These are phyloP conservation scores for Oligia fasciuncula DNA, from an alignment of 2,888 invertebrate genomes.

Conservation along the genomic window DNA sequence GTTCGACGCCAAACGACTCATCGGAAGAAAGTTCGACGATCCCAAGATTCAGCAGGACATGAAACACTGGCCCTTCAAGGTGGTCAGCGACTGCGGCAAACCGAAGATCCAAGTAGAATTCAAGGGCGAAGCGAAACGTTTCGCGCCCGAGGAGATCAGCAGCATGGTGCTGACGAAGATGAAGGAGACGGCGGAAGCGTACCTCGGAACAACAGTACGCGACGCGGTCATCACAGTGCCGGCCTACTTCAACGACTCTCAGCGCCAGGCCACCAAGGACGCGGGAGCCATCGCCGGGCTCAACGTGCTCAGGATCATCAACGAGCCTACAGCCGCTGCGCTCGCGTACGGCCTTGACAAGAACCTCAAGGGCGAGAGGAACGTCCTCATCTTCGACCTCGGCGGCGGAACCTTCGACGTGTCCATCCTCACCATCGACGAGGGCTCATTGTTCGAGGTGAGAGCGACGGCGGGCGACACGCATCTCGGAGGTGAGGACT, in stretches of 20 bases:
- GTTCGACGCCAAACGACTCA: slow-evolving; percentile 94
- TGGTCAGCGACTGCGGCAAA: slow-evolving; percentile 91
- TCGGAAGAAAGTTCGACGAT: slow-evolving; percentile 94
- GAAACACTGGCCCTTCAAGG: slow-evolving; percentile 96
- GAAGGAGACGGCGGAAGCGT: slow-evolving; percentile 94
- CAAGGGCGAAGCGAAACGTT: slow-evolving; percentile 91
- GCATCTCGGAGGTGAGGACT: slow-evolving; percentile 94
- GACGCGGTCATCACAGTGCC: slow-evolving; percentile 95
- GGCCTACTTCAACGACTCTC: slow-evolving; percentile 94
- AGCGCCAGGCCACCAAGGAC: slow-evolving; percentile 95
- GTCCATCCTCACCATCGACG: slow-evolving; percentile 96
- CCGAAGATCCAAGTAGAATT: slow-evolving; percentile 92
- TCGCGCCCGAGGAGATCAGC: slow-evolving; percentile 93
- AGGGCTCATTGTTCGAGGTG: slow-evolving; percentile 95
- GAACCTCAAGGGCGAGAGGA: slow-evolving; percentile 93
- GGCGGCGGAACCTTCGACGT: slow-evolving; percentile 97
- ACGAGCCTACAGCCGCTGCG: slow-evolving; percentile 97
- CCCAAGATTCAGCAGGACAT: slow-evolving; percentile 94
- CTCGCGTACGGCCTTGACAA: slow-evolving; percentile 95
- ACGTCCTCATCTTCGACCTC: slow-evolving; percentile 93
- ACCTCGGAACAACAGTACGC: slow-evolving; percentile 91
- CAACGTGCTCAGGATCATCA: slow-evolving; percentile 96
- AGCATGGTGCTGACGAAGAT: slow-evolving; percentile 95
- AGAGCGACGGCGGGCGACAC: slow-evolving; percentile 95
- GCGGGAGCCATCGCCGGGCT: slow-evolving; percentile 95